phyloP scores from a whole-genome alignment of 2,797 vertebrate genomes.

The Eulemur coronatus region DNA sequence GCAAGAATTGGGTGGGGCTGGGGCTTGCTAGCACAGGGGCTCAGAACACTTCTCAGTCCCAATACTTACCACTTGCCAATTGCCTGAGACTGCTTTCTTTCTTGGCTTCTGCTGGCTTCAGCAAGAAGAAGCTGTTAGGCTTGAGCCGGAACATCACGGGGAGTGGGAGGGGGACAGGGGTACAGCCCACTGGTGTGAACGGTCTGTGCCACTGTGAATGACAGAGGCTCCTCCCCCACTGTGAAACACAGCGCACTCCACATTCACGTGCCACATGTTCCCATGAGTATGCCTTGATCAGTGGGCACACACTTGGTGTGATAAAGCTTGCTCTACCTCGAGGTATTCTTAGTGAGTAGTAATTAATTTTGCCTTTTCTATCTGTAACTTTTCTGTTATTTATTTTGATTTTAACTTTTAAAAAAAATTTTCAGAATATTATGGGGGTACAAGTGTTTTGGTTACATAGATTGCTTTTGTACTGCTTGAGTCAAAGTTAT shows the following conservation, averaged over 20 bases:
- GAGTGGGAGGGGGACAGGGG: accelerated
- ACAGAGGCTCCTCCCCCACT: background rate
- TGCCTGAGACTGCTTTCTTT: background rate
- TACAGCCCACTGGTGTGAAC: accelerated
- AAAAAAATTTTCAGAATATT: no score
- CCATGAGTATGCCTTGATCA: background rate
- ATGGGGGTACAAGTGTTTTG: no score
- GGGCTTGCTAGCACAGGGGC: background rate
- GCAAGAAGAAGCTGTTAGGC: background rate
- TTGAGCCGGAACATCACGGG: background rate
- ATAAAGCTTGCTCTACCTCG: background rate
- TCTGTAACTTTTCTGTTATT: background rate
- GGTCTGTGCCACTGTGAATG: background rate
- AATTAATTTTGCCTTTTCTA: background rate
- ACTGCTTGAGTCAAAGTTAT: no score
- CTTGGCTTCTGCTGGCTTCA: background rate
- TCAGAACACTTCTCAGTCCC: background rate
- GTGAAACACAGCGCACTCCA: accelerated
- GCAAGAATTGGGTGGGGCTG: background rate
- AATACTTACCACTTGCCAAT: background rate
- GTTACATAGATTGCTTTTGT: no score
- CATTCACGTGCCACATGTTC: background rate
- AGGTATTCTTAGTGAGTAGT: background rate
- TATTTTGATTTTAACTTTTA: background rate
- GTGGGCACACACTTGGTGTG: background rate